Evolutionary conservation across 1,140 invertebrate genomes (phyloP).

Genomic region (Lamellibrachia luymesi): DNA sequence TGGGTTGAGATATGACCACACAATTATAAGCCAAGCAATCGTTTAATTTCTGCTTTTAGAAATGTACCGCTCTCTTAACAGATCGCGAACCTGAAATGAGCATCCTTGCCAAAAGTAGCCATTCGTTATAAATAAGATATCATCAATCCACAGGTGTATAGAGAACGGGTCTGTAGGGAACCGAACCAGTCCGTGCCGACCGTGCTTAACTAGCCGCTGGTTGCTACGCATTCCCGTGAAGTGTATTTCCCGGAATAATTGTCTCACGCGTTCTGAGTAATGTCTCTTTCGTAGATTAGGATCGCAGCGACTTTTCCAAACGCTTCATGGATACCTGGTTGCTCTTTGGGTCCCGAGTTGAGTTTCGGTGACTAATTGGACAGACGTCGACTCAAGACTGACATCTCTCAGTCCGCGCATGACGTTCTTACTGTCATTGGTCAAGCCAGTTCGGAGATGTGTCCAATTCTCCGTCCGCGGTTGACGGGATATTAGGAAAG

Average conservation of each 20-base stretch:
- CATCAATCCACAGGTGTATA: not conserved
- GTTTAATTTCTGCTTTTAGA: conserved; percentile 2
- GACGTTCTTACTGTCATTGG: not conserved
- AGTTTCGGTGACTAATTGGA: not conserved
- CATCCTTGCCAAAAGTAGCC: not conserved
- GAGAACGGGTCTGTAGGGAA: not conserved
- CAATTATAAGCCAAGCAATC: not conserved
- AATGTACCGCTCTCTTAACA: not conserved
- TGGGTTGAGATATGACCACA: not conserved
- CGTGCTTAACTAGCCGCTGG: not conserved
- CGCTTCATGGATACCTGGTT: not conserved
- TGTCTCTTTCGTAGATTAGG: not conserved
- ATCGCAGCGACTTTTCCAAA: not conserved
- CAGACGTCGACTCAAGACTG: not conserved
- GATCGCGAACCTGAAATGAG: not conserved
- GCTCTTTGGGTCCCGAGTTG: not conserved
- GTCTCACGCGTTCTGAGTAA: not conserved
- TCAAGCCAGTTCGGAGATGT: not conserved
- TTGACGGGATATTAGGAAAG: not conserved
- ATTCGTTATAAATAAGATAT: not conserved
- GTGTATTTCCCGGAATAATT: not conserved
- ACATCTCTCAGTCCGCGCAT: not conserved
- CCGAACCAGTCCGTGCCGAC: not conserved
- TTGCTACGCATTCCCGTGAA: not conserved
- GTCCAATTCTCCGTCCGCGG: not conserved